Percentiles rank a stretch among this genome's conserved stretches.
Conservation (phyloP, 2,113 vertebrate genomes). For the Gambusia holbrooki region DNA sequence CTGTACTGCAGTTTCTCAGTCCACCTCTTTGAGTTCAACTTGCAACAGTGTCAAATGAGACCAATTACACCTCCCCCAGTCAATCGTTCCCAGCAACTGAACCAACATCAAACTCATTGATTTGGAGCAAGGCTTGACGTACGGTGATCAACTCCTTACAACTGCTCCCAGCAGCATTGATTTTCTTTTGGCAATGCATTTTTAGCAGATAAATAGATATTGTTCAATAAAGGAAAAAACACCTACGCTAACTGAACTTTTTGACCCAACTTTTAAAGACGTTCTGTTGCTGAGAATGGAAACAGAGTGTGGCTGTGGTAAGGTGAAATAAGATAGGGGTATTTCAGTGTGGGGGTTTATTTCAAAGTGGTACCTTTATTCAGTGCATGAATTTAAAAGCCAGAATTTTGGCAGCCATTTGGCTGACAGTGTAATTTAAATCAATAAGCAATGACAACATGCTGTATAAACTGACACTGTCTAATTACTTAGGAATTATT, state of each 20-base stretch:
- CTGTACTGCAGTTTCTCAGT: constrained; percentile 36
- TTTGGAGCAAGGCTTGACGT: constrained; percentile 71
- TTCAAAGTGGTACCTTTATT: background rate
- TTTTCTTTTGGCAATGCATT: constrained; percentile 65
- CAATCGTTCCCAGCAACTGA: constrained; percentile 78
- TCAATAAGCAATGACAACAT: no score
- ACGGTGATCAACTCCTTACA: constrained; percentile 78
- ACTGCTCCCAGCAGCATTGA: constrained; percentile 75
- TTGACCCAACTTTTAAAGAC: constrained; percentile 24
- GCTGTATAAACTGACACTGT: no score
- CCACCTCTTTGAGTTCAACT: constrained; percentile 58
- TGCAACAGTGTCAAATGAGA: constrained; percentile 75
- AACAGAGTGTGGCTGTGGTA: background rate
- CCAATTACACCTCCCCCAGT: constrained; percentile 73
- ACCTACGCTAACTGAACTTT: constrained; percentile 4
- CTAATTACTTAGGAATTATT: no score
- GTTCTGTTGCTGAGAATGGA: background rate
- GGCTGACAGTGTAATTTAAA: background rate
- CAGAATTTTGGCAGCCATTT: background rate
- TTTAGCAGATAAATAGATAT: constrained; percentile 68
- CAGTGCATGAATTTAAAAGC: background rate
- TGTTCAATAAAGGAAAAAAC: constrained; percentile 52
- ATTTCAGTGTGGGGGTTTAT: background rate
- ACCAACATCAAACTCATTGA: constrained; percentile 82
- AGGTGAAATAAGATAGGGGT: background rate